These are phyloP conservation scores for Antedon mediterranea DNA, from an alignment of 53 echinoderm and acorn worm genomes.

Conservation along the genomic window DNA sequence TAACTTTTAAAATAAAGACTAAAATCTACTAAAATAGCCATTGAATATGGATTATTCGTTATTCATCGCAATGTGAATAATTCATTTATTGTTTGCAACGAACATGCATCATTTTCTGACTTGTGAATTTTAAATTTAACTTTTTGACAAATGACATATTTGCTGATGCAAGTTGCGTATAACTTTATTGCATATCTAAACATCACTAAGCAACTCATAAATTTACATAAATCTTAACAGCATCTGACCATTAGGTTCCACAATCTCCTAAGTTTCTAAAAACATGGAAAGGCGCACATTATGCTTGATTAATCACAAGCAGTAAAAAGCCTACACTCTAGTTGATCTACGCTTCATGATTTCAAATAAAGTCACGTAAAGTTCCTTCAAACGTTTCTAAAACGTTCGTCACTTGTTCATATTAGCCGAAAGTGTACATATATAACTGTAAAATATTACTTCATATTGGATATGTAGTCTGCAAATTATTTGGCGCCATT, in stretches of 20 bases:
- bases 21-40: too few species aligned
- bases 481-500: too few species aligned
- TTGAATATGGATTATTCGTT: too few species aligned
- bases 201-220: neutral
- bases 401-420: too few species aligned
- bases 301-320: neutral
- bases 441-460: too few species aligned
- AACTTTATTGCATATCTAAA: neutral
- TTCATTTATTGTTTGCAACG: neutral
- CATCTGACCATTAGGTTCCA: neutral
- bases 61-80: too few species aligned
- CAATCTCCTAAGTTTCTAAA: neutral
- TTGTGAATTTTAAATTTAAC: neutral
- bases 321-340: neutral
- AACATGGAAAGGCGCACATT: neutral
- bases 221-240: neutral
- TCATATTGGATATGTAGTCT: too few species aligned
- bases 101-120: constrained; percentile 5
- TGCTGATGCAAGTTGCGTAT: neutral
- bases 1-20: too few species aligned
- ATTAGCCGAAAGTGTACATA: too few species aligned
- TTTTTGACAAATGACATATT: neutral
- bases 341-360: neutral
- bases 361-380: neutral
- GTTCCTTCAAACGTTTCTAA: too few species aligned